Evolutionary conservation across 2,797 vertebrate genomes (phyloP).

Genomic region (Halcyon badia): DNA sequence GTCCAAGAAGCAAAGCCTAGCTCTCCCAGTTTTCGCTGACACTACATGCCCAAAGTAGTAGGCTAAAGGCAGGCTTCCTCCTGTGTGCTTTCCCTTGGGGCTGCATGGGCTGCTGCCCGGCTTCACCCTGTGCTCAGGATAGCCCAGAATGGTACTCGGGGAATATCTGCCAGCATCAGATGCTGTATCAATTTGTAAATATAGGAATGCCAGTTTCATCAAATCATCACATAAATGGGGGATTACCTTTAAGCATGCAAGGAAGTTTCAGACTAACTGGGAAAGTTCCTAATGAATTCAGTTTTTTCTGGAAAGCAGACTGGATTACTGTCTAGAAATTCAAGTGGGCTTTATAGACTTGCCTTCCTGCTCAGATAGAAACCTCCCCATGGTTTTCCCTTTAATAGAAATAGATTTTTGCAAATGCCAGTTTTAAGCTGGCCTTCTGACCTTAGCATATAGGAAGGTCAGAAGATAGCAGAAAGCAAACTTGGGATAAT

Average conservation of each 20-base stretch:
- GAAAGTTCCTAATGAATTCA: neutral
- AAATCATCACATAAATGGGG: neutral
- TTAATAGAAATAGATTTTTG: neutral
- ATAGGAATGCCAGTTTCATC: neutral
- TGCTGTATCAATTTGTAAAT: neutral
- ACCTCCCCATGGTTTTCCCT: neutral
- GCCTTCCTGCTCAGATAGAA: neutral
- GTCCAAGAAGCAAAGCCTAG: neutral
- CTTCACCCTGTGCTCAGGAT: accelerated
- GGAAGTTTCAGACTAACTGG: neutral
- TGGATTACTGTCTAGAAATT: neutral
- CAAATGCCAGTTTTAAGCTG: neutral
- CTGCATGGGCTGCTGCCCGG: neutral
- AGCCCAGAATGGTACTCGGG: neutral
- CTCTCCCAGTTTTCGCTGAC: neutral
- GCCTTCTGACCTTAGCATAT: neutral
- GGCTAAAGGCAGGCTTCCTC: neutral
- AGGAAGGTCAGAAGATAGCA: neutral
- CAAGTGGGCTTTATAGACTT: neutral
- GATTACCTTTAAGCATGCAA: neutral
- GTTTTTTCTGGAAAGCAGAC: neutral
- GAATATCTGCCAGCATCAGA: neutral
- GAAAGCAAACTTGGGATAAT: neutral
- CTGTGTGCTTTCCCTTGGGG: neutral
- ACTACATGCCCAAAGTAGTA: accelerated